Base-by-base conservation (phyloP, 2,797 vertebrate species). In the Rhinogobio ventralis region DNA sequence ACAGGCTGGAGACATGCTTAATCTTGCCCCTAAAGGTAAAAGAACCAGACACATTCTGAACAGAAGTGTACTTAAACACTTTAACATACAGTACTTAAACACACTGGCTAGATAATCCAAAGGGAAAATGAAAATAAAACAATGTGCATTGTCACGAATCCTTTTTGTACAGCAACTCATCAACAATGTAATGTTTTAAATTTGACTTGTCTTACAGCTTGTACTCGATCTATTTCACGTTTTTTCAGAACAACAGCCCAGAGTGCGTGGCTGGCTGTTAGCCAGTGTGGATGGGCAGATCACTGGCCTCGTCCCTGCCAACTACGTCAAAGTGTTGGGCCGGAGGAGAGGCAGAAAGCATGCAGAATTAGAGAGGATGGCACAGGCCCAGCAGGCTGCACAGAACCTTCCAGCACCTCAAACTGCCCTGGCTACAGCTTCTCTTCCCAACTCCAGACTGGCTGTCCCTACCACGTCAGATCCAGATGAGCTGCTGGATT, bases 21-120 rank as follows among this genome's bases (percentile, higher is more conserved):
- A 96, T 93, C 94, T 99, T 33, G 98, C 98, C 76, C 97, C 97
- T 20, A 99, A 97, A 97, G 98, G 98, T 99, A 93, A 93, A 55
- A 17, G 14, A 75, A 69, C 42, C 69, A 33, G 51, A 82, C 4
- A 33, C 17, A 23, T 39, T 39, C 46, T 20, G 11, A 36, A 23
- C 33, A 55, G 7, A 49, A 49, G 45, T n/a, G 13, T 46, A 72
- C 3, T 25, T 13, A 69, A 68, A 42, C 33, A 14, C 49, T 77
- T 19, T n/a, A 10, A 17, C 4, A 7, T 9, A 28, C 28, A 7
- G 1, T 49, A 49, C 14, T 2, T 8, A 66, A 17, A 51, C 30
- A 53, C 13, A 55, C 46, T 68, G 23, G 15, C 20, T 68, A 30
- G 25, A 30, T 64, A 15, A 64, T 28, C 25, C 13, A 64, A 15